Evolutionary conservation across 2,888 invertebrate genomes (phyloP).

Genomic region (Gastrophysa polygoni): DNA sequence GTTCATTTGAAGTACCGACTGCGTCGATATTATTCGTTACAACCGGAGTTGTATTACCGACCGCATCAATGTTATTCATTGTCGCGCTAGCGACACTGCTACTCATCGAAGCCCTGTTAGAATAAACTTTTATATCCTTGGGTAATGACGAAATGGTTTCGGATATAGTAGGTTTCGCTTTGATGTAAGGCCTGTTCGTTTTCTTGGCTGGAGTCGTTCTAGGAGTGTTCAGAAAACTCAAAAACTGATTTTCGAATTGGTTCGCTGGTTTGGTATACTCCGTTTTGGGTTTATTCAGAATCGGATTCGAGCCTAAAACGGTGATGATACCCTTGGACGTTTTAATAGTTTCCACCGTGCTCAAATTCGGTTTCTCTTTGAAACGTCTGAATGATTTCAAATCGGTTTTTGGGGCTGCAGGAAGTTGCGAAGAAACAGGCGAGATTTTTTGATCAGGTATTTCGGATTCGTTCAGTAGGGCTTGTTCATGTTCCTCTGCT

Average conservation of each 20-base stretch:
- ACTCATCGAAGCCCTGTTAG: not conserved
- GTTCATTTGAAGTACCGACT: not conserved
- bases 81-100: not conserved
- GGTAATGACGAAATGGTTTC: conserved; percentile 22
- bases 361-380: conserved; percentile 32
- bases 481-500: conserved; percentile 52
- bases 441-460: not conserved
- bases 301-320: conserved; percentile 36
- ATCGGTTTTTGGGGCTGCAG: conserved; percentile 7
- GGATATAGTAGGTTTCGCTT: conserved; percentile 11
- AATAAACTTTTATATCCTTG: conserved; percentile 20
- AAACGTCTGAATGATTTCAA: conserved; percentile 38
- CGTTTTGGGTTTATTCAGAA: conserved; percentile 23
- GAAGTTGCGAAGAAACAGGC: not conserved
- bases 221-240: conserved; percentile 39
- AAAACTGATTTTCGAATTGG: conserved; percentile 42
- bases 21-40: too few species aligned
- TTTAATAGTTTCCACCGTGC: conserved; percentile 45
- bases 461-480: conserved; percentile 27
- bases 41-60: too few species aligned
- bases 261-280: conserved; percentile 9
- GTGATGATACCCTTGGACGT: conserved; percentile 46
- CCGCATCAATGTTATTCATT: not conserved
- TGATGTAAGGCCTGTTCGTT: not conserved
- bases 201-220: conserved; percentile 4